Evolutionary conservation across 2,888 invertebrate species (phyloP), one percentile per base, ranked within the genome.

Genomic region (Danaus chrysippus): DNA sequence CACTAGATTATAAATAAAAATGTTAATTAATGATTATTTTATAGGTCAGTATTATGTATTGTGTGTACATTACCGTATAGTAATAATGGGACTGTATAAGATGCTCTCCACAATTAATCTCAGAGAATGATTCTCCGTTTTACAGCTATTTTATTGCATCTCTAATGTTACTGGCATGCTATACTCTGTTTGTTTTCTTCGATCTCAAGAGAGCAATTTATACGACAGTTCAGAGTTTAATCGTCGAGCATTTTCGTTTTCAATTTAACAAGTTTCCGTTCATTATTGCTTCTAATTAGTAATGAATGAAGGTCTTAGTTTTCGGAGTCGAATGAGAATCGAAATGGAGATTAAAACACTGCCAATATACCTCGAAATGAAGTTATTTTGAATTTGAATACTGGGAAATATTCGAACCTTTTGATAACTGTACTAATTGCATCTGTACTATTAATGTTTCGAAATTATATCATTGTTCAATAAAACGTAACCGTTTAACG

Each of bases 81-180:
- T 17, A 49, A 70, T 71, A 72, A 73, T 69, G 69, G 68, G 66
- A 34, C 67, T 61, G 62, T 61, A 66, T 63, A 67, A 68, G 72
- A 70, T 54, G 61, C 43, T 73, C 72, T 67, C 70, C 73, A 69
- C 71, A 74, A 77, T 80, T 79, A 77, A 76, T 79, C 78, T 82
- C 68, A 63, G 61, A 65, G 70, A 74, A 70, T 73, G 71, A 76
- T 75, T 76, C 70, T 73, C 76, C 74, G 74, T 72, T 80, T 76
- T 75, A 77, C 73, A 73, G 73, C 75, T 73, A 64, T 74, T 82
- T 80, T 78, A 81, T 79, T 76, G 74, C 73, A 71, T 64, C 69
- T 71, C 75, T 79, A 76, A 64, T 68, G 62, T 54, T 56, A 55
- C 59, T 67, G 63, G 59, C 44, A 56, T 63, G 46, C 43, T 59